These are phyloP conservation scores for Aurelia coerulea DNA, from an alignment of 30 jellyfish, hydroid and myxozoan species.

Conservation along the genomic window DNA sequence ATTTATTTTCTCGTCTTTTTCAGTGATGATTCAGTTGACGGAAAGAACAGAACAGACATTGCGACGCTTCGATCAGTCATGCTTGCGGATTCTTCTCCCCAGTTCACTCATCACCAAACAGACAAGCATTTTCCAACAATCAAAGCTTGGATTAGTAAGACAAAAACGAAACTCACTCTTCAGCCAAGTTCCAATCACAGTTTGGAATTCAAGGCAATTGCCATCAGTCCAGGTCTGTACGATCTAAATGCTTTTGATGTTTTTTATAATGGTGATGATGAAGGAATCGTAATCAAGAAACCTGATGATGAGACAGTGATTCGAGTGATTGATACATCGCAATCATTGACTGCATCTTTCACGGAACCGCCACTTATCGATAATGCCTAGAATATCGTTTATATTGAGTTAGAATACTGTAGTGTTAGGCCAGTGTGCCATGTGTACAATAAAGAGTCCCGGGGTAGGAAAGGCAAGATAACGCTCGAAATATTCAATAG, in stretches of 20 bases:
- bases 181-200: conserved; percentile 31
- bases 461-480: too few relatives aligned
- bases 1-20: not conserved
- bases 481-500: too few relatives aligned
- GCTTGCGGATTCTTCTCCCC: not conserved
- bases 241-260: conserved; percentile 45
- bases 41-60: conserved; percentile 9
- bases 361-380: not conserved
- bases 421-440: not conserved
- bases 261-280: not conserved
- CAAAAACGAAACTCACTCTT: conserved; percentile 28
- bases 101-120: not conserved
- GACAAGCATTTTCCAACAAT: conserved; percentile 7
- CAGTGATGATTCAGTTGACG: conserved; percentile 3
- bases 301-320: conserved; percentile 38
- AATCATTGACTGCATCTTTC: not conserved
- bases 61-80: conserved; percentile 20
- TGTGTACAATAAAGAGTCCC: not conserved
- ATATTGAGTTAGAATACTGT: not conserved
- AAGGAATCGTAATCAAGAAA: conserved; percentile 2
- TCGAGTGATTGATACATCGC: conserved; percentile 31
- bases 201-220: conserved; percentile 34
- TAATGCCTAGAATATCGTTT: too few relatives aligned
- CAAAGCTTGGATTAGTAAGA: conserved; percentile 50
- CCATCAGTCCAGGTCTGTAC: conserved; percentile 44